Percentiles rank a stretch among this genome's conserved stretches.
These are phyloP conservation scores for Cerastoderma edule DNA, from an alignment of 2,888 invertebrate species.

Conservation along the genomic window DNA sequence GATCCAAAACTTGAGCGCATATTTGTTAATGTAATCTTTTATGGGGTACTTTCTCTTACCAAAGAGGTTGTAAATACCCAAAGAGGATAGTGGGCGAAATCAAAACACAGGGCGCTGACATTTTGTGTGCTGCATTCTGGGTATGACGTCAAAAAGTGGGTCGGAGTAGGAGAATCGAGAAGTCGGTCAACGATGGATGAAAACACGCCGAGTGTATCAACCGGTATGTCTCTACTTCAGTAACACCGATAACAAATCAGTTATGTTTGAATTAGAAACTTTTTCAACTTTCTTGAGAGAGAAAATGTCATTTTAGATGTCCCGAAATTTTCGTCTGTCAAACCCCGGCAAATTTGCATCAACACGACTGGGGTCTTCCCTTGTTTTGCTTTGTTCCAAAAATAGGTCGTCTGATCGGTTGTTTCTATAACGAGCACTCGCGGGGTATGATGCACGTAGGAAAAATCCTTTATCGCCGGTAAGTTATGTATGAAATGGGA, in stretches of 20 bases:
- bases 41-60: too few relatives aligned
- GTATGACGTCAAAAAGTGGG: conserved; percentile 74
- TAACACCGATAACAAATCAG: not conserved
- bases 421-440: conserved; percentile 37
- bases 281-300: conserved; percentile 5
- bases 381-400: conserved; percentile 66
- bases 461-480: conserved; percentile 21
- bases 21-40: too few relatives aligned
- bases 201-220: conserved; percentile 67
- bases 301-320: not conserved
- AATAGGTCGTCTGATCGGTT: conserved; percentile 59
- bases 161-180: conserved; percentile 69
- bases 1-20: too few relatives aligned
- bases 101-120: conserved; percentile 67
- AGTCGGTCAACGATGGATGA: conserved; percentile 80
- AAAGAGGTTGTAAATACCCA: too few relatives aligned
- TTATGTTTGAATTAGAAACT: not conserved
- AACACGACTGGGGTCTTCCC: conserved; percentile 49
- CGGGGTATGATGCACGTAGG: conserved; percentile 10
- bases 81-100: conserved; percentile 22
- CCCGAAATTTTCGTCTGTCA: not conserved
- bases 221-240: conserved; percentile 64
- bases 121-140: conserved; percentile 73
- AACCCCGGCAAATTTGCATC: conserved; percentile 57
- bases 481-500: conserved; percentile 26